phyloP scores from a whole-genome alignment of 1,140 invertebrate genomes.

The Adoxophyes honmai region DNA sequence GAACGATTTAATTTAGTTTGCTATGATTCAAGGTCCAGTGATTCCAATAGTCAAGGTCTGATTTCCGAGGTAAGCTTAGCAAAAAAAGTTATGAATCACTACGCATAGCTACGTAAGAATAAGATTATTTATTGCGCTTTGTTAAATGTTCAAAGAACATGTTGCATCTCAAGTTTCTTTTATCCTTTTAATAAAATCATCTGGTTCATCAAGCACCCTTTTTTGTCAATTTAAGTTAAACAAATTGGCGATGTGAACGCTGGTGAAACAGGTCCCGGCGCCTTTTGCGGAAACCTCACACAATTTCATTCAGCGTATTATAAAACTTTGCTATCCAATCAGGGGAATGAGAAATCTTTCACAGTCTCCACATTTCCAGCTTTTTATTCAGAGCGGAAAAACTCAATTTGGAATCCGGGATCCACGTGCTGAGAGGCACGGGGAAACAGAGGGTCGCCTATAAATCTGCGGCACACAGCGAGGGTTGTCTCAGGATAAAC shows the following conservation, averaged over 20 bases:
- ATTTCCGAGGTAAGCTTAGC: conserved; percentile 35
- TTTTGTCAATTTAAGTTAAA: conserved; percentile 3
- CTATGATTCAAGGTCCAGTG: conserved; percentile 41
- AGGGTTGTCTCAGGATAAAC: conserved; percentile 42
- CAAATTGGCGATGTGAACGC: not conserved
- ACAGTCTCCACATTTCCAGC: conserved; percentile 2
- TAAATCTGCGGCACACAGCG: conserved; percentile 46
- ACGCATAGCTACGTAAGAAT: not conserved
- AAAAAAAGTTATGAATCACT: conserved; percentile 30
- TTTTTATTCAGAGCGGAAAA: conserved; percentile 26
- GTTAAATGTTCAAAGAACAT: not conserved
- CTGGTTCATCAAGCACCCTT: not conserved
- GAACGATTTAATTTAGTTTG: conserved; percentile 14
- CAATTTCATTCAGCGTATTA: conserved; percentile 13
- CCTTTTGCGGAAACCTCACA: not conserved
- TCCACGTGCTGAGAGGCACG: conserved; percentile 28
- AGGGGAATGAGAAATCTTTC: not conserved
- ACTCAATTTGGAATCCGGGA: conserved; percentile 25
- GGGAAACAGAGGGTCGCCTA: conserved; percentile 41
- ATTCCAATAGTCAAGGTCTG: conserved; percentile 37
- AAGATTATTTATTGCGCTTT: not conserved
- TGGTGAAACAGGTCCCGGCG: not conserved
- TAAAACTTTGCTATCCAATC: conserved; percentile 10
- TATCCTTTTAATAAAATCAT: not conserved
- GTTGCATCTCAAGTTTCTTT: not conserved